These are phyloP conservation scores for Felis chaus DNA, from an alignment of 2,113 vertebrate genomes.

Conservation along the genomic window DNA sequence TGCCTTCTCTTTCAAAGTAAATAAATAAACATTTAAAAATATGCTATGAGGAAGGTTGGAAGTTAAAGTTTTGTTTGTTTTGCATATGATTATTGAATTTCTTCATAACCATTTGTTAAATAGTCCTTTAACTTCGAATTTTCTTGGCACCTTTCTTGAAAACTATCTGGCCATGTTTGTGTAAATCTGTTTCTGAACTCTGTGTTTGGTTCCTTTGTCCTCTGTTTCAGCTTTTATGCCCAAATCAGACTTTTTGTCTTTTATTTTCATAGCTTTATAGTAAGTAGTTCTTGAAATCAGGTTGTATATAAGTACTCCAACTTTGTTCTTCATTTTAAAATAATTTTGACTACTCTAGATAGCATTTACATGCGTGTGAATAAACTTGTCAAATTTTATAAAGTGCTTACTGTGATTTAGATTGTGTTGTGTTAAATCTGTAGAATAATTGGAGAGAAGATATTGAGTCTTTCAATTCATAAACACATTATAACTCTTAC, in stretches of 20 bases:
- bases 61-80: neutral
- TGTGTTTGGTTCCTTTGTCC: neutral
- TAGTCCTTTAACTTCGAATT: neutral
- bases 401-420: neutral
- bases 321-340: neutral
- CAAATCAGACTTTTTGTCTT: neutral
- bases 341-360: neutral
- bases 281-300: neutral
- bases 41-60: neutral
- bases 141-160: neutral
- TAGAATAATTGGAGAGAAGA: neutral
- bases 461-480: neutral
- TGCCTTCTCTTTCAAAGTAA: too few species aligned
- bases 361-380: neutral
- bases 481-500: neutral
- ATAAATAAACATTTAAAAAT: neutral
- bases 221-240: neutral
- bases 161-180: neutral
- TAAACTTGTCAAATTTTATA: neutral
- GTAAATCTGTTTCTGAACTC: neutral
- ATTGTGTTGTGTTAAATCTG: neutral
- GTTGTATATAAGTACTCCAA: neutral
- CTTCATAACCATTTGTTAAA: neutral
- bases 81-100: neutral
- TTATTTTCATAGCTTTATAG: neutral